These are phyloP conservation scores for Cetoscarus ocellatus DNA, from an alignment of 2,797 vertebrate genomes.

Conservation along the genomic window DNA sequence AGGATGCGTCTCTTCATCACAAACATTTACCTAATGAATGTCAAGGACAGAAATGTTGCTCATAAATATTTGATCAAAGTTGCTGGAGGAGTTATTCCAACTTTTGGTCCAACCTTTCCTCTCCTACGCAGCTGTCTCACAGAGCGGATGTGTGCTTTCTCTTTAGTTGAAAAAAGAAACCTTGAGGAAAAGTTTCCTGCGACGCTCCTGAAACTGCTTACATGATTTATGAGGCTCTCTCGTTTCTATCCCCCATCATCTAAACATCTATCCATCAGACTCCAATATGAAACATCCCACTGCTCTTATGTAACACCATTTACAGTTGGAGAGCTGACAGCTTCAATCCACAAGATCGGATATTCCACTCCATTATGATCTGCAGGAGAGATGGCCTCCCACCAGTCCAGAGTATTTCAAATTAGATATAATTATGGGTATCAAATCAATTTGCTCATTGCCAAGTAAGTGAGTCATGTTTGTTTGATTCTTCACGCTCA, in stretches of 20 bases:
- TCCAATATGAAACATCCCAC: constrained; percentile 73
- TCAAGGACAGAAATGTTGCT: not conserved
- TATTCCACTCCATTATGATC: constrained; percentile 55
- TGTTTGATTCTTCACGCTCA: constrained; percentile 47
- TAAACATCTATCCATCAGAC: constrained; percentile 52
- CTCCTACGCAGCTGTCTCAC: not conserved
- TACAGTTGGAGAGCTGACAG: constrained; percentile 63
- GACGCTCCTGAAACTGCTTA: constrained; percentile 31
- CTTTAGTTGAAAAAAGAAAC: constrained; percentile 1
- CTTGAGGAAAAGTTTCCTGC: constrained; percentile 14
- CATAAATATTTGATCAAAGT: not conserved
- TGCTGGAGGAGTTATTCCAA: not conserved
- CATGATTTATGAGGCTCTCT: constrained; percentile 43
- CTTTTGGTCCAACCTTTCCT: not conserved
- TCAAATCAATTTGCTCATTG: constrained; percentile 33
- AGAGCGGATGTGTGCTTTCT: not conserved
- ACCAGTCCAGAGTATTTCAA: constrained; percentile 32
- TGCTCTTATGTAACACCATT: constrained; percentile 76
- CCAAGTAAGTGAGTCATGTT: constrained; percentile 51
- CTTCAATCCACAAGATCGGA: constrained; percentile 59
- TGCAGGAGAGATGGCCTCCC: constrained; percentile 38
- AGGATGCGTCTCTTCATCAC: not conserved
- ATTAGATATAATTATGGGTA: constrained; percentile 37
- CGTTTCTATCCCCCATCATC: constrained; percentile 60
- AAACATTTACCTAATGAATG: not conserved